Conservation (phyloP, 2,113 vertebrate species). For the rat (Rattus norvegicus) region GRCr8 NC_086030.1:15786501-15787000, state of each 20-base stretch:
- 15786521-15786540: not conserved
- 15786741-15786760: too few species aligned
- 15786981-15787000: not conserved
- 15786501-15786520: not conserved
- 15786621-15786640: not conserved
- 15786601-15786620: not conserved
- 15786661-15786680: not conserved
- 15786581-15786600: not conserved
- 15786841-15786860: not conserved
- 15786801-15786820: not conserved
- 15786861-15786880: not conserved
- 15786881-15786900: too few species aligned
- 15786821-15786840: not conserved
- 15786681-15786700: not conserved
- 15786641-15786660: not conserved
- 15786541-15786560: not conserved
- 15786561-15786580: not conserved
- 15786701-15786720: not conserved
- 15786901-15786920: not conserved
- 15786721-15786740: not conserved
- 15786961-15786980: not conserved
- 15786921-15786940: too few species aligned
- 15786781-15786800: too few species aligned
- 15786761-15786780: not conserved
- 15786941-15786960: not conserved